Percentiles rank a stretch among this genome's conserved stretches.
phyloP scores from a whole-genome alignment of 2,113 vertebrate species.

The Eublepharis macularius region DNA sequence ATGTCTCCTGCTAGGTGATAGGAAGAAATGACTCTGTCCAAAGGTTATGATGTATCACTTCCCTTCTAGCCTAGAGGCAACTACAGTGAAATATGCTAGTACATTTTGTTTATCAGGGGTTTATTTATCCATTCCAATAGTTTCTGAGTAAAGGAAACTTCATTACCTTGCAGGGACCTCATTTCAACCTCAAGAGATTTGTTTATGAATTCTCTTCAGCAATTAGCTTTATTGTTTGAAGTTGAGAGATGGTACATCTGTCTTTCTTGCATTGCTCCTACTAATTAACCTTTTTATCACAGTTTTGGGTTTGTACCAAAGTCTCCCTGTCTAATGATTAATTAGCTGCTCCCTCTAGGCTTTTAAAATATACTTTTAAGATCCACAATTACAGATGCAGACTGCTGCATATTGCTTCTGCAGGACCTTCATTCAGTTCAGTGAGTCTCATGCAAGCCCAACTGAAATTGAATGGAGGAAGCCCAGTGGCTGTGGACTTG shows the following conservation, averaged over 20 bases:
- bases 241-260: slow-evolving; percentile 1
- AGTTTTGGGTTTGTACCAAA: slow-evolving; percentile 14
- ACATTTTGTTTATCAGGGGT: background rate
- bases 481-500: background rate
- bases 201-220: slow-evolving; percentile 29
- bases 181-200: slow-evolving; percentile 2
- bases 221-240: slow-evolving; percentile 11
- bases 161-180: slow-evolving; percentile 11
- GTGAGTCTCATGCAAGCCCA: background rate
- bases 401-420: background rate
- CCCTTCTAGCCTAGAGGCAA: background rate
- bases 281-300: slow-evolving; percentile 24
- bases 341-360: slow-evolving; percentile 10
- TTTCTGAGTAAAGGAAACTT: background rate
- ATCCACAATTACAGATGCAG: background rate
- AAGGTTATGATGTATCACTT: background rate
- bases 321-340: slow-evolving; percentile 3
- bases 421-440: background rate
- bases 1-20: background rate
- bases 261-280: slow-evolving; percentile 19
- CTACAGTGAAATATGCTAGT: background rate
- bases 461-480: background rate
- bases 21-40: background rate
- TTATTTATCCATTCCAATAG: slow-evolving; percentile 25
- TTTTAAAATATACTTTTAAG: slow-evolving; percentile 2